Conservation (phyloP, 2,888 invertebrate genomes). For the Pachydiplax longipennis region DNA sequence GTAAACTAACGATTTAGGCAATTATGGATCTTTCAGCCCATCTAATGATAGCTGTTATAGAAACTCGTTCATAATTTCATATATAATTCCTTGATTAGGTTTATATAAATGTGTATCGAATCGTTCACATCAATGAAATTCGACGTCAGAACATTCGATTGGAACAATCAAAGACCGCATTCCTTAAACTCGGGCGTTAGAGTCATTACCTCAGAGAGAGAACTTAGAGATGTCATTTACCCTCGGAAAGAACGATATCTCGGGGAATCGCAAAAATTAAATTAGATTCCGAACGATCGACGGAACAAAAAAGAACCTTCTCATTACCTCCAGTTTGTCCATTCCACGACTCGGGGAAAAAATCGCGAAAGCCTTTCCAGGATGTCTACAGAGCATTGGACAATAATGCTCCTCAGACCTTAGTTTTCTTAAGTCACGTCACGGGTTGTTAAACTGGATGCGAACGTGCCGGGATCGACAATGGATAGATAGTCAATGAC, state of each 20-base stretch:
- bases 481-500: not conserved
- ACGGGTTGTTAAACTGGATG: conserved; percentile 26
- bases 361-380: not conserved
- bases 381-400: not conserved
- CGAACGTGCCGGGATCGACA: conserved; percentile 41
- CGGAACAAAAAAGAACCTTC: not conserved
- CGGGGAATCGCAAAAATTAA: not conserved
- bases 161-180: too few relatives aligned
- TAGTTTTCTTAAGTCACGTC: conserved; percentile 32
- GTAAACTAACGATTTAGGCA: too few relatives aligned
- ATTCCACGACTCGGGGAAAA: not conserved
- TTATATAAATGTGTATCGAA: too few relatives aligned
- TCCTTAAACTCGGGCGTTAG: too few relatives aligned
- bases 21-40: too few relatives aligned
- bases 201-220: too few relatives aligned
- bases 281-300: not conserved
- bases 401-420: not conserved
- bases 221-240: not conserved
- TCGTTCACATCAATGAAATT: too few relatives aligned
- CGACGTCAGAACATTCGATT: too few relatives aligned
- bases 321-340: not conserved
- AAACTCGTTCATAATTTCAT: too few relatives aligned
- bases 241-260: not conserved
- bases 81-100: too few relatives aligned
- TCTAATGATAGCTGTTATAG: too few relatives aligned